A percentile compares a stretch with the other conserved stretches of the same genome.
These are phyloP conservation scores for Aromia moschata DNA, from an alignment of 2,888 invertebrate genomes.

Conservation along the genomic window DNA sequence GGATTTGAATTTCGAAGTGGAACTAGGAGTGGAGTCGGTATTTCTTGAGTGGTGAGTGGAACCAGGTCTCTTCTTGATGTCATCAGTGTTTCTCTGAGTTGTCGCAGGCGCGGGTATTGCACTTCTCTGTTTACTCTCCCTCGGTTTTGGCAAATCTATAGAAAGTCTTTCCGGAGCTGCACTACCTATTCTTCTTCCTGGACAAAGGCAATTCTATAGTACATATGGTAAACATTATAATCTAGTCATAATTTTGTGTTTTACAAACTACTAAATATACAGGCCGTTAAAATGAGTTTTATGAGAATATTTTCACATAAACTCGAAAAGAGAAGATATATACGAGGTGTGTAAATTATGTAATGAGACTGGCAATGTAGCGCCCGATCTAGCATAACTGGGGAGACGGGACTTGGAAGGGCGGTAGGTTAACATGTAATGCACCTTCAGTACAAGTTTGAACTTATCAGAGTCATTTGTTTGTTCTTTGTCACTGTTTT, in stretches of 20 bases:
- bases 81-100: conserved; percentile 9
- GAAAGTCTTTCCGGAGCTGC: conserved; percentile 38
- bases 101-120: conserved; percentile 14
- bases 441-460: no score
- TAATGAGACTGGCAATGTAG: no score
- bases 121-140: conserved; percentile 12
- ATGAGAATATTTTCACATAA: no score
- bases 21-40: not conserved
- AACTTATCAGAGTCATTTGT: no score
- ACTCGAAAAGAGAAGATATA: no score
- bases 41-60: conserved; percentile 11
- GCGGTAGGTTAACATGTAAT: no score
- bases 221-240: no score
- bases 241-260: conserved; percentile 20
- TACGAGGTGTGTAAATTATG: no score
- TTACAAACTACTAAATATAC: not conserved
- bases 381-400: no score
- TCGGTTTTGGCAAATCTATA: conserved; percentile 29
- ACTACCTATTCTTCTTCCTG: conserved; percentile 31
- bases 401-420: no score
- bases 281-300: conserved; percentile 5
- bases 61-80: not conserved
- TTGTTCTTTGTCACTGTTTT: no score
- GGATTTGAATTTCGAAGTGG: conserved; percentile 9
- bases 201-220: conserved; percentile 51